Conservation (phyloP, 1,140 invertebrate genomes). For the Homarus americanus region DNA sequence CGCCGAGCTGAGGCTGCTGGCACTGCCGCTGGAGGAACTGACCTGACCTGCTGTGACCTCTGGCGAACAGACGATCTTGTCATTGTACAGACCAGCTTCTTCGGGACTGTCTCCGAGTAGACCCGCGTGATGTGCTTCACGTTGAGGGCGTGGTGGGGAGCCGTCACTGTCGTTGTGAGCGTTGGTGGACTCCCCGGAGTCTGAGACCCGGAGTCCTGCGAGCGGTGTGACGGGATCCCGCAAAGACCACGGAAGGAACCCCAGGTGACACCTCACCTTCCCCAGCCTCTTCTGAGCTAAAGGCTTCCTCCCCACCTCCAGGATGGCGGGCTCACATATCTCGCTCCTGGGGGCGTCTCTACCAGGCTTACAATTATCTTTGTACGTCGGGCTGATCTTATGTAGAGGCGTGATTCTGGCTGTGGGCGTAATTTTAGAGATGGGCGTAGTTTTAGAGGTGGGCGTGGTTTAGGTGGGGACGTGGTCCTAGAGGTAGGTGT, state of each 20-base stretch:
- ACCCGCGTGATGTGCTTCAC: slow-evolving; percentile 55
- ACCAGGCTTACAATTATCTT: slow-evolving; percentile 12
- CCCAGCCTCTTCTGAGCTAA: slow-evolving; percentile 37
- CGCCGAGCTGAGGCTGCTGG: not conserved
- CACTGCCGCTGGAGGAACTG: not conserved
- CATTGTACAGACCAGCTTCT: slow-evolving; percentile 13
- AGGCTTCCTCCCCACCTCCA: slow-evolving; percentile 48
- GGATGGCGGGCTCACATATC: slow-evolving; percentile 28
- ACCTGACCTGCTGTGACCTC: not conserved
- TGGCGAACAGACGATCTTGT: slow-evolving; percentile 43
- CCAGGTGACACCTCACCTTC: slow-evolving; percentile 44
- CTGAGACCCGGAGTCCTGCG: slow-evolving; percentile 72
- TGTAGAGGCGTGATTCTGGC: not conserved
- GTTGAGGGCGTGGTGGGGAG: slow-evolving; percentile 35
- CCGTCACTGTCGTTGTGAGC: slow-evolving; percentile 69
- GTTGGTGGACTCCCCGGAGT: slow-evolving; percentile 69
- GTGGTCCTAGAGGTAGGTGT: not conserved
- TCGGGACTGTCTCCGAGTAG: slow-evolving; percentile 41
- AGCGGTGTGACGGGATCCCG: slow-evolving; percentile 63
- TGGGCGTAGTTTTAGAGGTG: not conserved
- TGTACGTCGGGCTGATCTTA: slow-evolving; percentile 30
- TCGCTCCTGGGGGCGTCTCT: slow-evolving; percentile 1
- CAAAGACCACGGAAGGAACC: slow-evolving; percentile 57
- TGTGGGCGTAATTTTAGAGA: no score
- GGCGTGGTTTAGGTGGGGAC: not conserved